Evolutionary conservation across 2,797 vertebrate genomes (phyloP), one percentile per base, ranked within the genome.

Genomic region (Amblyraja radiata): DNA sequence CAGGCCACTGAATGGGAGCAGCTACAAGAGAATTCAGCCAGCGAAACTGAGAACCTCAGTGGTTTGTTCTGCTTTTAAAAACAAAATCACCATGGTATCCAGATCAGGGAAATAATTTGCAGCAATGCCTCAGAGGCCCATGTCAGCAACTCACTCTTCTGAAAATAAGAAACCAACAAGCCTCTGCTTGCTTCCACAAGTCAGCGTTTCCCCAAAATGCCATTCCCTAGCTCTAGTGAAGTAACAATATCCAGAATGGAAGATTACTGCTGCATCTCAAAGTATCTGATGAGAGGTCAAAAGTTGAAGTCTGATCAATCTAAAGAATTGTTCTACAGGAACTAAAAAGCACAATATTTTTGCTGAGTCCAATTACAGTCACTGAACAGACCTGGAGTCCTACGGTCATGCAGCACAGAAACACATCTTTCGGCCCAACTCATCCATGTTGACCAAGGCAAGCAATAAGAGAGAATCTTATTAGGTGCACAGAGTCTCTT

Each of bases 71-170:
- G 6, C 68, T 36, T 74, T 88, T 86, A 63, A 63, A 86, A 86
- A 71, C 11, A 73, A 54, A 9, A 76, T 73, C 68, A 54, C 39
- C 13, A 25, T 11, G 11, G 32, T 92, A 74, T n/a, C 71, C 39
- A 58, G 21, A 54, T 76, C 0, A 76, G 32, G 39, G 71, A 73
- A 73, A 46, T 74, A 46, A 54, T 92, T 73, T 74, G 46, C 71
- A 73, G 39, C 36, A 92, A 90, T 54, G 71, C 90, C 39, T 92
- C 71, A 92, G 71, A 74, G 90, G 73, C 71, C 46, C 46, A 88
- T 14, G 28, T 88, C 84, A 68, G 61, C n/a, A 83, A 88, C 61
- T 88, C 32, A 21, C 74, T 92, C 68, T 2, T 54, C 25, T 92
- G 11, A 58, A 76, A 73, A 76, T 25, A 25, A 74, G 68, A 54